Base-by-base conservation (phyloP, 2,797 vertebrate species). In the Phylloscopus collybita region DNA sequence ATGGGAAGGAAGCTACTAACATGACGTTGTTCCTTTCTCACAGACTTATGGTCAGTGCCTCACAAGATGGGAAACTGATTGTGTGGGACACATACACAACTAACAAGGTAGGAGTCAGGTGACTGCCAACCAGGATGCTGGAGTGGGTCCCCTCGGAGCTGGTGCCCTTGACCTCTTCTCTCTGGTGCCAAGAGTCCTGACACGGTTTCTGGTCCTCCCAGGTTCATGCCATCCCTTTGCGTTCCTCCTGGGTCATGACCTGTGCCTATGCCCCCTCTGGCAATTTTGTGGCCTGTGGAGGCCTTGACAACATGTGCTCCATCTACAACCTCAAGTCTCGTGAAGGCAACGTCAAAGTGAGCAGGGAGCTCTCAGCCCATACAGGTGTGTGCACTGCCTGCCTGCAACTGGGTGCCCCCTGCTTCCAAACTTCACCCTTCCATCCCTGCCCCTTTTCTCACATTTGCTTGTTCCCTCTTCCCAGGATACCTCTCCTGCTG, bases 211-310 rank as follows among this genome's bases (percentile, higher is more conserved):
- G 47, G 36, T 73, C 60, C 67, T 44, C 44, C 10, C 97, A 99
- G 99, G 99, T 99, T 38, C 99, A 99, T 1, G 99, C 99, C 95
- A 99, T 99, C 96, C 99, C 99, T 4, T 98, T 99, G 92, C 99
- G 99, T 91, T 99, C 99, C 19, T 99, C 99, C 5, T 99, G 99
- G 99, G 99, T 99, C 96, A 99, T 99, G 99, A 99, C 99, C 64
- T 99, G 99, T 97, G 97, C 99, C 88, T 99, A 99, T 5, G 99
- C 99, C 17, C 99, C 99, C 11, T 99, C 99, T 1, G 99, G 99
- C 73, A 99, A 99, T 97, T 98, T 99, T 36, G 99, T 99, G 97
- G 99, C 99, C 6, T 99, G 99, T 30, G 99, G 99, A 7, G 99
- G 99, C 23, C 98, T 99, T 91, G 99, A 99, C 98, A 99, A 99